A percentile compares a stretch with the other conserved stretches of the same genome.
Evolutionary conservation across 2,888 invertebrate genomes (phyloP).

Genomic region (Branchellion lobata): DNA sequence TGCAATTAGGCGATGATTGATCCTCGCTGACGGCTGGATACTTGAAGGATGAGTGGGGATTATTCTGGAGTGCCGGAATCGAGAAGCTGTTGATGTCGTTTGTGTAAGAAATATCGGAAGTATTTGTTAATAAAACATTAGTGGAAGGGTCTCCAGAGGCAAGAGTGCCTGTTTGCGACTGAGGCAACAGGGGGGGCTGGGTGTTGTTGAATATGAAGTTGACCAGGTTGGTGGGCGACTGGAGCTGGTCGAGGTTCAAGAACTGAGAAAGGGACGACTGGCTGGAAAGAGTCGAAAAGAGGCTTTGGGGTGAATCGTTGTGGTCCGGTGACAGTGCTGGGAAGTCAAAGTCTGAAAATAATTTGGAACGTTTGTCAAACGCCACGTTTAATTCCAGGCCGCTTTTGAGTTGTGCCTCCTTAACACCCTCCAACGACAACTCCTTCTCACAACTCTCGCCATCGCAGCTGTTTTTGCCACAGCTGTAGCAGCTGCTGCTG

Average conservation of each 20-base stretch:
- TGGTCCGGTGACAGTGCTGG: slow-evolving; percentile 1
- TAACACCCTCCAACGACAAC: background rate
- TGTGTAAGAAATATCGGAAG: background rate
- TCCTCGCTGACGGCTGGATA: background rate
- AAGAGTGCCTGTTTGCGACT: background rate
- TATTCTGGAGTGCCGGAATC: background rate
- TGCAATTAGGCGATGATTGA: background rate
- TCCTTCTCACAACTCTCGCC: background rate
- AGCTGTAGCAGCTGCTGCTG: background rate
- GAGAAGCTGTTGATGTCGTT: slow-evolving; percentile 1
- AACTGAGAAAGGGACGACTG: background rate
- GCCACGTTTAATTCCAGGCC: background rate
- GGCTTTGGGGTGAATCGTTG: background rate
- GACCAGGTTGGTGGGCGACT: slow-evolving; percentile 6
- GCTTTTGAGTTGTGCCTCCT: background rate
- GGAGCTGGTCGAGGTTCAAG: slow-evolving; percentile 4
- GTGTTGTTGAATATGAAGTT: slow-evolving; percentile 7
- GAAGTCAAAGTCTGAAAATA: slow-evolving; percentile 9
- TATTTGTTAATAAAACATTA: background rate
- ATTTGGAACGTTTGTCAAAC: background rate
- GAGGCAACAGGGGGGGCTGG: background rate
- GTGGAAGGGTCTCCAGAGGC: background rate
- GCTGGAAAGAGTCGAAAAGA: background rate
- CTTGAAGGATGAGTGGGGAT: no score
- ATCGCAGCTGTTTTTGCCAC: slow-evolving; percentile 1